Percentiles rank a stretch among this genome's conserved stretches.
phyloP scores from a whole-genome alignment of 2,888 invertebrate genomes.

The Tridacna gigas region DNA sequence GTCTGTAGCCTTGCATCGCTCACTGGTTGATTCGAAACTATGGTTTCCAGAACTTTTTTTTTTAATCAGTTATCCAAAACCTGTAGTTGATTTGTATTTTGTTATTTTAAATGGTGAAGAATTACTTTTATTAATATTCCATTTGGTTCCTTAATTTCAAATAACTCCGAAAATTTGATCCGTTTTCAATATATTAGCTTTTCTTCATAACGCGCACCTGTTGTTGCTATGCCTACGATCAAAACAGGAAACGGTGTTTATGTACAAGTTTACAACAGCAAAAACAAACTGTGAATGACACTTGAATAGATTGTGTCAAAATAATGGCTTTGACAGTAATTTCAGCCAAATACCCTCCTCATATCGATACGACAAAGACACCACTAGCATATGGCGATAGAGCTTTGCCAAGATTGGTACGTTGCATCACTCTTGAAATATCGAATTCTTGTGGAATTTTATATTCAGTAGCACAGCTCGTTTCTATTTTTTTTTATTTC shows the following conservation, averaged over 20 bases:
- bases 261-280: slow-evolving; percentile 36
- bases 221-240: slow-evolving; percentile 36
- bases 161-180: not conserved
- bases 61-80: too few species aligned
- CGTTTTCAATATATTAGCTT: not conserved
- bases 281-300: slow-evolving; percentile 42
- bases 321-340: slow-evolving; percentile 83
- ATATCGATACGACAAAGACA: slow-evolving; percentile 84
- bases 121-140: not conserved
- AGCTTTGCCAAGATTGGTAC: slow-evolving; percentile 84
- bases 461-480: too few species aligned
- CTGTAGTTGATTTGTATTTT: not conserved
- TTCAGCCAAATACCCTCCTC: slow-evolving; percentile 84
- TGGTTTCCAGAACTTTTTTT: not conserved
- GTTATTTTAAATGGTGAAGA: not conserved
- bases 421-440: too few species aligned
- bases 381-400: slow-evolving; percentile 84
- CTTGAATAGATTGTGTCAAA: slow-evolving; percentile 10
- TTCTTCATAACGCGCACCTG: slow-evolving; percentile 11
- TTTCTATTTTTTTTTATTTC: too few species aligned
- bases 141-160: not conserved
- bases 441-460: too few species aligned
- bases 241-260: slow-evolving; percentile 63
- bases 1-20: not conserved
- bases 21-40: not conserved